Conservation (phyloP, 2,888 invertebrate species). For the Penaeus monodon region DNA sequence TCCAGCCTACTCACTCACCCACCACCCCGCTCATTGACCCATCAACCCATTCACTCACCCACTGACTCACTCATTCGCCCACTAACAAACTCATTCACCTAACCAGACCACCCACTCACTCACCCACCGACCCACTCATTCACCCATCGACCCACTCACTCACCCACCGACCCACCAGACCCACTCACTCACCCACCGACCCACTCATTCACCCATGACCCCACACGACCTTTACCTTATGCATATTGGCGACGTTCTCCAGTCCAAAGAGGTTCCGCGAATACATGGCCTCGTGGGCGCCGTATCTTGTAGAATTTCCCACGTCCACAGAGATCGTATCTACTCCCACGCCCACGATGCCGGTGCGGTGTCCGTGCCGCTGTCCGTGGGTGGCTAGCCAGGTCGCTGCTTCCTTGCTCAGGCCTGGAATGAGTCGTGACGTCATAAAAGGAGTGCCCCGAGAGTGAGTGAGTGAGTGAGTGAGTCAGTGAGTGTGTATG, state of each 20-base stretch:
- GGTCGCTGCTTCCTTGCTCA: slow-evolving; percentile 47
- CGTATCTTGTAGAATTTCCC: slow-evolving; percentile 50
- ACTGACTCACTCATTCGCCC: no score
- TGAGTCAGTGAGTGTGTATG: no score
- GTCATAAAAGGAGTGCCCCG: no score
- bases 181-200: neutral
- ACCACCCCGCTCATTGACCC: no score
- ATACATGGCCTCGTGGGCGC: slow-evolving; percentile 37
- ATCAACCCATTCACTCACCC: no score
- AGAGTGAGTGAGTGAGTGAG: no score
- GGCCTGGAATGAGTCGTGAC: slow-evolving; percentile 18
- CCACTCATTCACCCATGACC: neutral
- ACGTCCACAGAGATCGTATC: slow-evolving; percentile 60
- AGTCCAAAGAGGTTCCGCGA: slow-evolving; percentile 47
- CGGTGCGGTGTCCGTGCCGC: slow-evolving; percentile 11
- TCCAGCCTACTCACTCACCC: no score
- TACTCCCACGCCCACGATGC: slow-evolving; percentile 55
- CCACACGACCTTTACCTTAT: slow-evolving; percentile 36
- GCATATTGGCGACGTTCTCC: slow-evolving; percentile 59
- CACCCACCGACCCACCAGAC: neutral
- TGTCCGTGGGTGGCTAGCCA: slow-evolving; percentile 46
- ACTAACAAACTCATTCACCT: no score
- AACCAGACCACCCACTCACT: no score
- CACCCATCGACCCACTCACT: no score
- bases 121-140: no score